These are phyloP conservation scores for Hassar affinis DNA, from an alignment of 2,113 vertebrate genomes.

Conservation along the genomic window DNA sequence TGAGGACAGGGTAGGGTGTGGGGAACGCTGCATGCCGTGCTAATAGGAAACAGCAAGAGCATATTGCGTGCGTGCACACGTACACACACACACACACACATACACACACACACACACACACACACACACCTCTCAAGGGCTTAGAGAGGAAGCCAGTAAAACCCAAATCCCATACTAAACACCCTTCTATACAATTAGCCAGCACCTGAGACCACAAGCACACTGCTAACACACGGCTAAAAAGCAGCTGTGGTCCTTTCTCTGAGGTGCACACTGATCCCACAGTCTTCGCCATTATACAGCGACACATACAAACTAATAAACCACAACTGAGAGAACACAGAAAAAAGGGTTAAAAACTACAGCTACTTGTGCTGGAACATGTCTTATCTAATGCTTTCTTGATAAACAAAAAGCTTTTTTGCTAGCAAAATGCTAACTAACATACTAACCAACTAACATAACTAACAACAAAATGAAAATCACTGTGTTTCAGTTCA, in stretches of 20 bases:
- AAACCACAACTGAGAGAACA: background rate
- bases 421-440: background rate
- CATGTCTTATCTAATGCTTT: background rate
- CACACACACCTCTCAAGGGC: conserved; percentile 15
- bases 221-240: conserved; percentile 39
- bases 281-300: background rate
- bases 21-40: background rate
- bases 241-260: conserved; percentile 40
- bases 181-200: conserved; percentile 43
- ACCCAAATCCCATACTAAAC: conserved; percentile 18
- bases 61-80: background rate
- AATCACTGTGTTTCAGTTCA: background rate
- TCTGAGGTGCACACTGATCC: conserved; percentile 14
- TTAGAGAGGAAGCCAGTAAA: conserved; percentile 16
- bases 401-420: background rate
- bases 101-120: conserved; percentile 34
- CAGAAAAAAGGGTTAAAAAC: background rate
- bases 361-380: background rate
- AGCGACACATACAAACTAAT: background rate
- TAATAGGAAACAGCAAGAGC: background rate
- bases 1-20: background rate
- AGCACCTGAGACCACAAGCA: conserved; percentile 47
- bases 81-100: conserved; percentile 28
- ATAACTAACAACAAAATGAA: too few species aligned
- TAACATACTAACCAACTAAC: too few species aligned